phyloP scores from a whole-genome alignment of 2,113 vertebrate species.

The Heloderma charlesbogerti region DNA sequence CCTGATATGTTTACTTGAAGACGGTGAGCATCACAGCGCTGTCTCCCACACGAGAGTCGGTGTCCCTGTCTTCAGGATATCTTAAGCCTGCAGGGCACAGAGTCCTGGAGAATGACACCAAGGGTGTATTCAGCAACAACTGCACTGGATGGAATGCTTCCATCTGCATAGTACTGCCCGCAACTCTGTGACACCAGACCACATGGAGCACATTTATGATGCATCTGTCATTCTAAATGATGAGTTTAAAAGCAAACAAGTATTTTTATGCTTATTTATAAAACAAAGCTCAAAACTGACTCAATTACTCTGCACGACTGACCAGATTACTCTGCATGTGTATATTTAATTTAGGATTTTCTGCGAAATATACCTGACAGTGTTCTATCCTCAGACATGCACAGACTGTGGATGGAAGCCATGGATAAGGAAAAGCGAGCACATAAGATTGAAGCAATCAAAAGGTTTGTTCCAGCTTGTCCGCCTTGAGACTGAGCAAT shows the following conservation, averaged over 20 bases:
- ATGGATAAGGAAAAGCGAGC: constrained; percentile 71
- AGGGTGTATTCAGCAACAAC: background rate
- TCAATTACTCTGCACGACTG: constrained; percentile 69
- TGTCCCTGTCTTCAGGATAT: background rate
- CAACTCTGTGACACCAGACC: background rate
- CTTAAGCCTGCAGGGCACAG: background rate
- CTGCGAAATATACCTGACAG: constrained; percentile 85
- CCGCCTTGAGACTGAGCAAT: background rate
- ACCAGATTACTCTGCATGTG: constrained; percentile 71
- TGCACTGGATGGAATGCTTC: background rate
- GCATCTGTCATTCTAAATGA: background rate
- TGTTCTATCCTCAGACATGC: constrained; percentile 82
- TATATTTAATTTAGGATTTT: constrained; percentile 85
- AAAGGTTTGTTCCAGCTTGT: constrained; percentile 68
- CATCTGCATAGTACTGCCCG: background rate
- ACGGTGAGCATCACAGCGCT: background rate
- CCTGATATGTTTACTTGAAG: background rate
- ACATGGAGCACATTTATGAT: background rate
- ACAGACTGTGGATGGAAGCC: constrained; percentile 83
- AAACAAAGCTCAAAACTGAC: constrained; percentile 67
- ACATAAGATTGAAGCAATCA: constrained; percentile 75
- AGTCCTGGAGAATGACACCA: background rate
- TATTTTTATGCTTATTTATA: constrained; percentile 41
- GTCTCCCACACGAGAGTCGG: background rate
- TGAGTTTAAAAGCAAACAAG: constrained; percentile 39